A percentile compares a stretch with the other conserved stretches of the same genome.
Evolutionary conservation across 2,113 vertebrate species (phyloP).

Genomic region (Neogale vison): DNA sequence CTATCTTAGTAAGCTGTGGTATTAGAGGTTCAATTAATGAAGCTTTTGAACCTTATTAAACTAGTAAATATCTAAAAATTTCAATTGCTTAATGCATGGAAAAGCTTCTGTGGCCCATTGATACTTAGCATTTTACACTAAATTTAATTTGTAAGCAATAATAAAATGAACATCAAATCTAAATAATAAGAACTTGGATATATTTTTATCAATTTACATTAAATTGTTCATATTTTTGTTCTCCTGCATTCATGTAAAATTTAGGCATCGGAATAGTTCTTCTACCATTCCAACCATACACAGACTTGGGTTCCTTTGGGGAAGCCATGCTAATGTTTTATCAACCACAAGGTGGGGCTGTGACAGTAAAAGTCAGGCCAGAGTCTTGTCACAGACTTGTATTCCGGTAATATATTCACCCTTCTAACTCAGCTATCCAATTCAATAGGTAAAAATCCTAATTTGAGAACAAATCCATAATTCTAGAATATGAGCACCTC

Average conservation of each 20-base stretch:
- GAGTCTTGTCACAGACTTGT: neutral
- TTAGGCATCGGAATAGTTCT: neutral
- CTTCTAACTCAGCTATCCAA: neutral
- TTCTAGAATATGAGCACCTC: neutral
- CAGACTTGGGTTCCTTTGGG: neutral
- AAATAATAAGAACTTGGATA: neutral
- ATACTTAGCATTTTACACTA: neutral
- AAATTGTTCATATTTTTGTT: neutral
- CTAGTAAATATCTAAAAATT: neutral
- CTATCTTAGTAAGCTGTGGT: neutral
- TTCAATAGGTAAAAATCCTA: fast-evolving
- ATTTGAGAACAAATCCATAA: slow-evolving; percentile 34
- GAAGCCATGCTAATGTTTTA: neutral
- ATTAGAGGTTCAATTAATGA: neutral
- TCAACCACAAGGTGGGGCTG: neutral
- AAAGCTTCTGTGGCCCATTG: neutral
- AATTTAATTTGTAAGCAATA: neutral
- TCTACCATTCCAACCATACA: neutral
- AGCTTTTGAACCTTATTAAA: neutral
- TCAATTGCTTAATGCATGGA: neutral
- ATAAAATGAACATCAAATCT: neutral
- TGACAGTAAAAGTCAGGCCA: neutral
- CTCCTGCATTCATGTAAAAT: neutral
- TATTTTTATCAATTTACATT: neutral
- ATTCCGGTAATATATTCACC: neutral